A percentile compares a stretch with the other conserved stretches of the same genome.
Evolutionary conservation across 64 coral and sea anemone species (phyloP).

Genomic region (Anthopleura sola): DNA sequence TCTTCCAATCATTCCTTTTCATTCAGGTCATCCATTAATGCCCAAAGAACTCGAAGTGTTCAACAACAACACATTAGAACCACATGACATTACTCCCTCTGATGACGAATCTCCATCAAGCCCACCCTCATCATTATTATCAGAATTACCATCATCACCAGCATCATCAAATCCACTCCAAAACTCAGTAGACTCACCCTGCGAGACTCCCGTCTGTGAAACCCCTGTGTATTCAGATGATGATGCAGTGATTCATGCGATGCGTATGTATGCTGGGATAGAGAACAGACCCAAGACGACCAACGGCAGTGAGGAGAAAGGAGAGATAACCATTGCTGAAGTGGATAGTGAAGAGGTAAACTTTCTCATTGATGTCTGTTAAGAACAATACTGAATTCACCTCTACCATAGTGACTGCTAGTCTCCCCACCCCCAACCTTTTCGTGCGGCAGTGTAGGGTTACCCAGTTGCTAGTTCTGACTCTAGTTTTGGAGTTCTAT

Average conservation of each 20-base stretch:
- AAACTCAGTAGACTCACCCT: conserved; percentile 37
- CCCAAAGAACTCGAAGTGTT: conserved; percentile 66
- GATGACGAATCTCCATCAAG: conserved; percentile 44
- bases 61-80: conserved; percentile 18
- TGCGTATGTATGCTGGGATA: conserved; percentile 54
- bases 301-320: background rate
- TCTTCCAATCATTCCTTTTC: background rate
- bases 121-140: conserved; percentile 33
- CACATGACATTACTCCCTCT: conserved; percentile 9
- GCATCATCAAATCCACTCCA: conserved; percentile 9
- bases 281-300: background rate
- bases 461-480: too few relatives aligned
- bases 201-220: conserved; percentile 25
- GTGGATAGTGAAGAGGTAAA: conserved; percentile 15
- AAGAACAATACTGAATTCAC: too few relatives aligned
- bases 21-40: conserved; percentile 37
- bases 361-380: background rate
- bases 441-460: too few relatives aligned
- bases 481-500: too few relatives aligned
- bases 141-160: conserved; percentile 42
- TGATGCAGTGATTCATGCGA: background rate
- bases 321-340: background rate
- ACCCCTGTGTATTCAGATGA: background rate
- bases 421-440: too few relatives aligned
- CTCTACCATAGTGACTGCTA: too few relatives aligned